Base-by-base conservation (phyloP, 92 coral and sea anemone genomes). In the Parazoanthus darwini region DNA sequence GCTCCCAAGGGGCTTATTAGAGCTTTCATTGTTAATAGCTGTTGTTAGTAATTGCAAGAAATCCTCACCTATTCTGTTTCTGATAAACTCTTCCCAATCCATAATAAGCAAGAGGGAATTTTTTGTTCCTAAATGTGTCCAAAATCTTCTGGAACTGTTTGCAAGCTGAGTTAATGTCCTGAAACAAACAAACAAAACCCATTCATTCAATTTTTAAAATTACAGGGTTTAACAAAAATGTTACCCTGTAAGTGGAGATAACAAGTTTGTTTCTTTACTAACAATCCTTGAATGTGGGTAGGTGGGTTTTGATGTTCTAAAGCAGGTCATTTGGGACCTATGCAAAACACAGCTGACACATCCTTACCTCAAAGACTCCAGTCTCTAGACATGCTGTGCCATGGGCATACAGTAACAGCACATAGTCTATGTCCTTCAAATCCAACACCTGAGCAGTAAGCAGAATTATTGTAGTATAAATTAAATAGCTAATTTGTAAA, bases 361-460 rank as follows among this genome's bases (percentile, higher is more conserved):
- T 11, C 13, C 89, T 37, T 87, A 96, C 99, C 97, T 96, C 94
- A 33, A 90, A 91, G 23, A 89, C 85, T 56, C 95, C 98, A 58
- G 95, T 91, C 72, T 91, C 94, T 78, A 96, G 88, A 66, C 92
- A 90, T 5, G 99, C 98, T 29, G 98, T 96, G 36, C 99, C 99
- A 91, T 90, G 91, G 50, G 96, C 94, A 90, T 96, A 96, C 86
- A 94, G 59, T 72, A 96, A 92, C 71, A 95, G 91, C 76, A 96
- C 94, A 82, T 86, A 94, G 67, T 94, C 98, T 58, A 91, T 89
- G 88, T 92, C 93, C 82, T 91, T 94, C 88, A 95, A 81, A 35
- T 92, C 98, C 82, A 90, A 96, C 85, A 90, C 85, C 99, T 96
- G 86, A 46, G 23, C 5, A 84, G 36, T 35, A 79, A 51, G 63